These are phyloP conservation scores for Clytia hemisphaerica DNA, from an alignment of 30 jellyfish, hydroid and myxozoan species.

Conservation along the genomic window DNA sequence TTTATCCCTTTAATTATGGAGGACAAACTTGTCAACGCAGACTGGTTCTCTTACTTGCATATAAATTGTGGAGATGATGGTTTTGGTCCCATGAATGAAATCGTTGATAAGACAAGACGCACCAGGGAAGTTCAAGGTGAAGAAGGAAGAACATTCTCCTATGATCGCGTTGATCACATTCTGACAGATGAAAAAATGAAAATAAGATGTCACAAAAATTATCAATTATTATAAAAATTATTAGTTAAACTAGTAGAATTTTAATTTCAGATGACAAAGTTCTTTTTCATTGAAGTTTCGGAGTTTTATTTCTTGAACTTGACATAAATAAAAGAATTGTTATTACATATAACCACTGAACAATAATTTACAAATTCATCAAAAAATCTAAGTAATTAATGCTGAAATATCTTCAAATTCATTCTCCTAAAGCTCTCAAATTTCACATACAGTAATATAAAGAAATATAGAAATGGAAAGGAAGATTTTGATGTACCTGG, in stretches of 20 bases:
- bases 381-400: neutral
- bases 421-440: neutral
- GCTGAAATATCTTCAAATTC: neutral
- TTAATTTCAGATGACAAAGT: too few species aligned
- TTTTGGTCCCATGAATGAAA: constrained; percentile 57
- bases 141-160: constrained; percentile 65
- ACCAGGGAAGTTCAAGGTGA: constrained; percentile 50
- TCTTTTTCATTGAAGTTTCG: too few species aligned
- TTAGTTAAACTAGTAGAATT: too few species aligned
- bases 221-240: too few species aligned
- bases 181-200: constrained; percentile 19
- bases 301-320: too few species aligned
- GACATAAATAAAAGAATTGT: too few species aligned
- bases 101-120: constrained; percentile 70
- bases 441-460: neutral
- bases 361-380: neutral
- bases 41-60: constrained; percentile 58
- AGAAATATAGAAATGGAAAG: neutral
- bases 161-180: constrained; percentile 78
- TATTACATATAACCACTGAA: neutral
- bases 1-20: too few species aligned
- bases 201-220: neutral
- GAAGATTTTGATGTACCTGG: constrained; percentile 43
- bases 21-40: too few species aligned
- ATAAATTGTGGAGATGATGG: constrained; percentile 57